phyloP scores from a whole-genome alignment of 2,888 invertebrate genomes.

The Lasius platythorax region DNA sequence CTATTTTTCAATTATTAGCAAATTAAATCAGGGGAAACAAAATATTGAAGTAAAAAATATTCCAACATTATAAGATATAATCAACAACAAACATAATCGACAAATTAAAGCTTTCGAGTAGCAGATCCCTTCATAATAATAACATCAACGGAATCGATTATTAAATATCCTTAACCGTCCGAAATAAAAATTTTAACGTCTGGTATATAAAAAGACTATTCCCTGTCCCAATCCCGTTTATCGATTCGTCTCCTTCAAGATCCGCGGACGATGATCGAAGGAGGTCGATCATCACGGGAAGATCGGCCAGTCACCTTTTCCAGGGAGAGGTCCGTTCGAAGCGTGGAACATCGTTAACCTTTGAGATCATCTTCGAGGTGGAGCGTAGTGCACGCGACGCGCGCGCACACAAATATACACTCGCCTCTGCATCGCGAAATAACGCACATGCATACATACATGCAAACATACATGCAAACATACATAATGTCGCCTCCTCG shows the following conservation, averaged over 20 bases:
- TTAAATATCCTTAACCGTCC: neutral
- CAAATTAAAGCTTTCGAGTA: neutral
- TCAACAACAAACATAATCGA: neutral
- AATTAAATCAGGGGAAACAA: neutral
- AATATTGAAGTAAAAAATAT: neutral
- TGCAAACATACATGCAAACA: neutral
- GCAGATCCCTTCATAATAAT: neutral
- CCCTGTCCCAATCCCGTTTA: slow-evolving; percentile 8
- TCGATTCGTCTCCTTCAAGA: slow-evolving; percentile 60
- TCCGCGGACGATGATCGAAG: slow-evolving; percentile 55
- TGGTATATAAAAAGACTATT: slow-evolving; percentile 17
- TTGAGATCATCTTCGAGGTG: slow-evolving; percentile 76
- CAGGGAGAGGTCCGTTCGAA: slow-evolving; percentile 56
- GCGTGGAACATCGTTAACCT: slow-evolving; percentile 80
- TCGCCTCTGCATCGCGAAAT: neutral
- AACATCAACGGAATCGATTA: neutral
- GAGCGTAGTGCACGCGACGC: slow-evolving; percentile 32
- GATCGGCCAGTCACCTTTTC: slow-evolving; percentile 59
- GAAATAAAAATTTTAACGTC: neutral
- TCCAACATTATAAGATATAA: neutral
- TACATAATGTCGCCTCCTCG: slow-evolving; percentile 57
- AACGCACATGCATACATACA: neutral
- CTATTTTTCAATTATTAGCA: neutral
- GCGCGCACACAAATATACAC: slow-evolving; percentile 17
- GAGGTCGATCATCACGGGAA: slow-evolving; percentile 37